These are phyloP conservation scores for Pygocentrus nattereri DNA, from an alignment of 2,797 vertebrate genomes.

Conservation along the genomic window DNA sequence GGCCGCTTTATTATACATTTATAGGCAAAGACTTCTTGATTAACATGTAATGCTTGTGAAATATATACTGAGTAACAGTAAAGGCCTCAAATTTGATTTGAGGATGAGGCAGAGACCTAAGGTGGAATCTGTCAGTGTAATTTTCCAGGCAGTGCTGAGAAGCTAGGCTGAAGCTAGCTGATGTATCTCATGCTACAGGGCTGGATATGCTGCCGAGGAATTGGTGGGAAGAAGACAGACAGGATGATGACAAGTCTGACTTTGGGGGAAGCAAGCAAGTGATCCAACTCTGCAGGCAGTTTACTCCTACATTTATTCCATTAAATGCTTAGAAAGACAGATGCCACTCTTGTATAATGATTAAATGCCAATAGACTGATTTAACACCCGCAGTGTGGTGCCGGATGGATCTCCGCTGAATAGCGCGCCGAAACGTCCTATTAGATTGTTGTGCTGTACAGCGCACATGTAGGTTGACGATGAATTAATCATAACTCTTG, in stretches of 20 bases:
- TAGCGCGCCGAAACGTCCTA: constrained; percentile 51
- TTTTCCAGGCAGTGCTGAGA: constrained; percentile 72
- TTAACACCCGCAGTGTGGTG: constrained; percentile 21
- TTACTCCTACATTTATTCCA: constrained; percentile 24
- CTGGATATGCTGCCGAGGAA: constrained; percentile 15
- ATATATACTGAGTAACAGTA: constrained; percentile 45
- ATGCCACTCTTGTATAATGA: constrained; percentile 73
- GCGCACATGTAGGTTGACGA: constrained; percentile 50
- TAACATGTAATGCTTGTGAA: constrained; percentile 54
- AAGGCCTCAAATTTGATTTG: constrained; percentile 39
- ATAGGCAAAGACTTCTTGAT: constrained; percentile 43
- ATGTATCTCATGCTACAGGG: constrained; percentile 23
- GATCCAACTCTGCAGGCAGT: constrained; percentile 4
- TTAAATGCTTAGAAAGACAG: constrained; percentile 37
- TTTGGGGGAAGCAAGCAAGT: constrained; percentile 6
- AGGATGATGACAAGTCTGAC: constrained; percentile 34
- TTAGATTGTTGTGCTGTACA: constrained; percentile 54
- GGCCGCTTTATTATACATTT: constrained; percentile 53
- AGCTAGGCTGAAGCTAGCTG: not conserved
- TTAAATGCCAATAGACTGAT: constrained; percentile 81
- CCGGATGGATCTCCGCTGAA: constrained; percentile 8
- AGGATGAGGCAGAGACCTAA: constrained; percentile 64
- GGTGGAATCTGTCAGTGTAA: constrained; percentile 74
- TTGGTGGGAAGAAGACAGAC: constrained; percentile 10
- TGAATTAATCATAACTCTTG: constrained; percentile 59